Conservation (phyloP, 2,113 vertebrate species). For the Leucoraja erinaceus region DNA sequence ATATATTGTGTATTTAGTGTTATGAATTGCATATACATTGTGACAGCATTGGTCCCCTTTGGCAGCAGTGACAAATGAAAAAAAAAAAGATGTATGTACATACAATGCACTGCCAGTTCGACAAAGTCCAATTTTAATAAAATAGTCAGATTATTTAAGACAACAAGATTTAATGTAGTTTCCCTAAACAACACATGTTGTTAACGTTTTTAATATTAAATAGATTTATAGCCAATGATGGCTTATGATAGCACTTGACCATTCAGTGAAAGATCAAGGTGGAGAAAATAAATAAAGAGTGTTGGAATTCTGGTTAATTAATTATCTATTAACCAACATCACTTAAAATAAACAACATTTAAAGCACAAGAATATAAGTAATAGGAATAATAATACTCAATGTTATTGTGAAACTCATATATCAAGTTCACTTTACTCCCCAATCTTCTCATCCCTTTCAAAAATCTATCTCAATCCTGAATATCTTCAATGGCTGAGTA, state of each 20-base stretch:
- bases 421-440: too few species aligned
- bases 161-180: slow-evolving; percentile 27
- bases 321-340: neutral
- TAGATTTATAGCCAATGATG: slow-evolving; percentile 18
- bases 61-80: neutral
- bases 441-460: too few species aligned
- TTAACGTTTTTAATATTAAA: neutral
- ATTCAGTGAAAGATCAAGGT: slow-evolving; percentile 26
- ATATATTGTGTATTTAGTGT: too few species aligned
- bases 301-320: neutral
- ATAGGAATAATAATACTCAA: too few species aligned
- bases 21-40: too few species aligned
- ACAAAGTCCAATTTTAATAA: neutral
- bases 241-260: neutral
- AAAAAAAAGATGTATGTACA: neutral
- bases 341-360: neutral
- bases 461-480: too few species aligned
- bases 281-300: slow-evolving; percentile 20
- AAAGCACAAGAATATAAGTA: too few species aligned
- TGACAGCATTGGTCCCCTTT: neutral
- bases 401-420: too few species aligned
- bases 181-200: slow-evolving; percentile 6
- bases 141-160: neutral
- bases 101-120: neutral
- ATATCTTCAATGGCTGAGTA: too few species aligned